Evolutionary conservation across 1,140 invertebrate genomes (phyloP), one percentile per base, ranked within the genome.

Genomic region (Drosophila bifasciata): DNA sequence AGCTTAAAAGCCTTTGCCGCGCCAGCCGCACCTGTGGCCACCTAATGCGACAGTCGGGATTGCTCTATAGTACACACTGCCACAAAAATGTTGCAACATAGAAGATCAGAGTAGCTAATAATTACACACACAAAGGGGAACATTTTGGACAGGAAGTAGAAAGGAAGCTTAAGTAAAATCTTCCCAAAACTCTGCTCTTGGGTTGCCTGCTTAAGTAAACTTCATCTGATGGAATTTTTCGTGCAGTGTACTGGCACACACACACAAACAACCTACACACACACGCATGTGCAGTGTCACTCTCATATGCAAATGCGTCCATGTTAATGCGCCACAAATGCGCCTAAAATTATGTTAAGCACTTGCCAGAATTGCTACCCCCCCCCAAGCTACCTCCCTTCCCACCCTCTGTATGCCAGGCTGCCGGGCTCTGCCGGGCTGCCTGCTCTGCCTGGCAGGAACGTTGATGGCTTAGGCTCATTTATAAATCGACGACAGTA

Each of bases 401-500:
- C n/a, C n/a, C n/a, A n/a, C 32, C 13, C 16, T 1, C 19, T 21
- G 13, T 11, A n/a, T 11, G 8, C 46, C 25, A 32, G 28, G 28
- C 28, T 36, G 0, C 32, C 5, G 32, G 11, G n/a, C n/a, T n/a
- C 32, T 36, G 32, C 32, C 28, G 11, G 28, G 2, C 8, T 32
- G 28, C 28, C 25, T 28, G 8, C 25, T 21, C 19, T 32, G 28
- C 9, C 32, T 36, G 11, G 32, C 32, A 13, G 32, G 36, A 62
- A 46, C 52, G 79, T 64, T 81, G 80, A 86, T 77, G 81, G 76
- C 80, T 76, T 64, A 50, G 72, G 76, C 81, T 85, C 76, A 85
- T 86, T 85, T 85, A 85, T 86, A 86, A 85, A 85, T 86, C 77
- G 81, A 76, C 73, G 77, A 63, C 53, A 81, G 73, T 85, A 86